Evolutionary conservation across 1,140 invertebrate species (phyloP).

Genomic region (Aphis craccivora): DNA sequence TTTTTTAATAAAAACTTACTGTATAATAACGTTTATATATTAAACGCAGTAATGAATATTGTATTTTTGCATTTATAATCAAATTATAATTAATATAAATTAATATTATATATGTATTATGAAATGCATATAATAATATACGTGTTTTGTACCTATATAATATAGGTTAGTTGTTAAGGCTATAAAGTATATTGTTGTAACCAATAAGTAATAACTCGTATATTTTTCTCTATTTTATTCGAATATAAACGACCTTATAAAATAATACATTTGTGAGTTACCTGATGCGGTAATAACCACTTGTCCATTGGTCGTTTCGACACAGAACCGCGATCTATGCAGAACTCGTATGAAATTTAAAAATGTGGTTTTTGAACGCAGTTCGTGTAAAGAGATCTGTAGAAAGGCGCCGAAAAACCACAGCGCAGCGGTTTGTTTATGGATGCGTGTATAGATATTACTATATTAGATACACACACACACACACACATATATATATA

Average conservation of each 20-base stretch:
- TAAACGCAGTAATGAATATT: neutral
- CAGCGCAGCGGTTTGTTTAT: neutral
- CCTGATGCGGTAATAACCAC: conserved; percentile 8
- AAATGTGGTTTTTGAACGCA: conserved; percentile 25
- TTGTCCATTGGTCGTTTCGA: neutral
- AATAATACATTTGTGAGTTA: neutral
- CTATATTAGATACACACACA: neutral
- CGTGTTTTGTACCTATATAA: neutral
- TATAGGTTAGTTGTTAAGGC: neutral
- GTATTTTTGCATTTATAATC: neutral
- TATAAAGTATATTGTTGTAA: conserved; percentile 10
- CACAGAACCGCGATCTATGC: neutral
- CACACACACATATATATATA: neutral
- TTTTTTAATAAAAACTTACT: neutral
- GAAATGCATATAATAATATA: neutral
- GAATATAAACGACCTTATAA: neutral
- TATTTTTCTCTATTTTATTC: conserved; percentile 13
- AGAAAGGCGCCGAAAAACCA: conserved; percentile 46
- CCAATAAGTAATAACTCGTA: neutral
- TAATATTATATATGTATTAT: neutral
- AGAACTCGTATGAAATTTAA: conserved; percentile 27
- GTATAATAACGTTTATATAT: neutral
- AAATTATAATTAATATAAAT: neutral
- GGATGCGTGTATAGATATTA: neutral
- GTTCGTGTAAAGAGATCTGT: neutral